Evolutionary conservation across 2,888 invertebrate genomes (phyloP).

Genomic region (Oscheius onirici): DNA sequence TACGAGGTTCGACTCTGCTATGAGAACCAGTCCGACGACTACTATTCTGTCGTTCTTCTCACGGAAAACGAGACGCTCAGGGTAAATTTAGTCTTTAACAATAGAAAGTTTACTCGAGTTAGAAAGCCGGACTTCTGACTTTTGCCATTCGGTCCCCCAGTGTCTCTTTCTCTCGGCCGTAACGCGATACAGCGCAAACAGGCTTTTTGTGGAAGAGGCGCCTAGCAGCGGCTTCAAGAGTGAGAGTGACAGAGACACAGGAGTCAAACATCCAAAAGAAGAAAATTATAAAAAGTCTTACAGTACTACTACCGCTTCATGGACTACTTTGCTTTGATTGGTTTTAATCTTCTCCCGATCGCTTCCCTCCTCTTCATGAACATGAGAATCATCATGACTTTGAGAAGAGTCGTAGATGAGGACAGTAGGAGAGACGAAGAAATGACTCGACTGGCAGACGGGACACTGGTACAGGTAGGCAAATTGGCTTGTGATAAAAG

Average conservation of each 20-base stretch:
- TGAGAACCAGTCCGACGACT: conserved; percentile 47
- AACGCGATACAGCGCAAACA: conserved; percentile 29
- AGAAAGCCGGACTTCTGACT: background rate
- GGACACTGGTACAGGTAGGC: conserved; percentile 42
- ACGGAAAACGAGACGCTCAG: conserved; percentile 40
- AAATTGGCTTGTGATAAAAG: too few species aligned
- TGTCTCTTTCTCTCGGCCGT: background rate
- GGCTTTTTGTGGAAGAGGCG: conserved; percentile 21
- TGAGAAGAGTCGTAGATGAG: conserved; percentile 63
- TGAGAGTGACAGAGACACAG: background rate
- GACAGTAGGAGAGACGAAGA: conserved; percentile 56
- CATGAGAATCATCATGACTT: conserved; percentile 62
- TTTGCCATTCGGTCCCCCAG: background rate
- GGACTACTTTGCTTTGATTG: conserved; percentile 65
- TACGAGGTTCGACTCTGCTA: conserved; percentile 63
- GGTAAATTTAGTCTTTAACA: conserved; percentile 36
- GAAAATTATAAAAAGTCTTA: background rate
- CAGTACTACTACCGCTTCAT: conserved; percentile 67
- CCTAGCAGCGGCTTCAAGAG: background rate
- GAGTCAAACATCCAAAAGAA: background rate
- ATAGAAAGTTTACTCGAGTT: conserved; percentile 13
- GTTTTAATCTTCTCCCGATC: conserved; percentile 70
- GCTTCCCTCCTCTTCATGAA: conserved; percentile 63
- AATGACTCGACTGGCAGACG: conserved; percentile 46
- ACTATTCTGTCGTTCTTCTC: conserved; percentile 64